These are phyloP conservation scores for Neogobius melanostomus DNA, from an alignment of 2,113 vertebrate genomes.

Conservation along the genomic window DNA sequence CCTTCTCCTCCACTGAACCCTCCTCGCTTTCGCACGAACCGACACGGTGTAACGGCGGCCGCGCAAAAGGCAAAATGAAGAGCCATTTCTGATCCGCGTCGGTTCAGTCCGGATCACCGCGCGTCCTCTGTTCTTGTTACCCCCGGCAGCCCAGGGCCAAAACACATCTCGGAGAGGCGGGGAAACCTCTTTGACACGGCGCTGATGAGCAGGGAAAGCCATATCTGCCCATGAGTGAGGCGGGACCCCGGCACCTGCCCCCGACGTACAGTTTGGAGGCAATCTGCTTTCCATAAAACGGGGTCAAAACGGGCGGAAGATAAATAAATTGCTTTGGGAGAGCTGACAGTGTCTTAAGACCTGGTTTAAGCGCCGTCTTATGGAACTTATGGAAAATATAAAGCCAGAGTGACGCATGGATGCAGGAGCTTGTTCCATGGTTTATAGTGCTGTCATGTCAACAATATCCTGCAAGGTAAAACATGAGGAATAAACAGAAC, in stretches of 20 bases:
- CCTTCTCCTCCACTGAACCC: constrained; percentile 13
- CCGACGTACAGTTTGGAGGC: constrained; percentile 57
- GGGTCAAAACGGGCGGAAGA: constrained; percentile 50
- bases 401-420: neutral
- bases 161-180: constrained; percentile 22
- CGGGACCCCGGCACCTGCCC: constrained; percentile 41
- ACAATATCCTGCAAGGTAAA: no score
- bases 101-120: constrained; percentile 27
- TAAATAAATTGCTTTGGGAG: constrained; percentile 69
- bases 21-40: neutral
- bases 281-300: constrained; percentile 68
- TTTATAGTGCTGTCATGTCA: no score
- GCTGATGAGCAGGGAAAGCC: constrained; percentile 46
- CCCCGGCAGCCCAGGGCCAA: constrained; percentile 21
- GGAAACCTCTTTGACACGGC: constrained; percentile 37
- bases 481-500: no score
- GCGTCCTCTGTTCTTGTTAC: constrained; percentile 31
- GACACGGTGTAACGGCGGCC: constrained; percentile 23
- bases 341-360: constrained; percentile 22
- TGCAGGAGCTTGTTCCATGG: neutral
- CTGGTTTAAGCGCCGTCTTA: neutral
- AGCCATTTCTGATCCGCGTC: constrained; percentile 19
- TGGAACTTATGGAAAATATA: no score
- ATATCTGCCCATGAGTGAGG: constrained; percentile 37
- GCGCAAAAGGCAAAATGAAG: constrained; percentile 25